Evolutionary conservation across 2,113 vertebrate species (phyloP).

Genomic region (Plestiodon gilberti): DNA sequence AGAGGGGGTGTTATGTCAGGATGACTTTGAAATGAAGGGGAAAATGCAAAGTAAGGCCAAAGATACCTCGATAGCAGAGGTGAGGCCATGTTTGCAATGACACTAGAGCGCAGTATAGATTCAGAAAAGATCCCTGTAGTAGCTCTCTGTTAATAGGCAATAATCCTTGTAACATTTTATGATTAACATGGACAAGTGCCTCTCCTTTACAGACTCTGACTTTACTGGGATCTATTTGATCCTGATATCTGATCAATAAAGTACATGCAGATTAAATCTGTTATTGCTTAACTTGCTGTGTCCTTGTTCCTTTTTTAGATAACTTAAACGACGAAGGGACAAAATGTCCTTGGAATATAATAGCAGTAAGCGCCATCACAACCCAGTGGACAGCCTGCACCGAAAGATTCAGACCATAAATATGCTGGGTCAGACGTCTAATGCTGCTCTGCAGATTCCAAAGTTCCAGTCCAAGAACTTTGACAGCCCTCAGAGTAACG

Average conservation of each 20-base stretch:
- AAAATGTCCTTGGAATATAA: slow-evolving; percentile 44
- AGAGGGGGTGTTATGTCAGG: too few relatives aligned
- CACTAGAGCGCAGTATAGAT: too few relatives aligned
- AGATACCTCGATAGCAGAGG: too few relatives aligned
- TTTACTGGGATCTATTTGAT: background rate
- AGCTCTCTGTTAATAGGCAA: too few relatives aligned
- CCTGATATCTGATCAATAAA: background rate
- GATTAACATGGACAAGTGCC: too few relatives aligned
- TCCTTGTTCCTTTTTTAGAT: background rate
- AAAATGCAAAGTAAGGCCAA: too few relatives aligned
- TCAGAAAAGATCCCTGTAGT: too few relatives aligned
- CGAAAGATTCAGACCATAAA: slow-evolving; percentile 88
- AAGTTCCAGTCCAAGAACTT: slow-evolving; percentile 83
- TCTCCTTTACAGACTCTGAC: background rate
- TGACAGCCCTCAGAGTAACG: slow-evolving; percentile 78
- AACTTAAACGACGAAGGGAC: background rate
- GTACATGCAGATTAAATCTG: too few relatives aligned
- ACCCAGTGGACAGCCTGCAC: slow-evolving; percentile 91
- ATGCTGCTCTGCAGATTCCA: slow-evolving; percentile 81
- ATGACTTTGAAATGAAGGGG: too few relatives aligned
- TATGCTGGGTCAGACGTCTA: slow-evolving; percentile 79
- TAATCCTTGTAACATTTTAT: too few relatives aligned
- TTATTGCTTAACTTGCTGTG: background rate
- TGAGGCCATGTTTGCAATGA: too few relatives aligned
- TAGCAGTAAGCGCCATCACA: slow-evolving; percentile 75